Evolutionary conservation across 1,140 invertebrate genomes (phyloP).

Genomic region (Teleopsis dalmanni): DNA sequence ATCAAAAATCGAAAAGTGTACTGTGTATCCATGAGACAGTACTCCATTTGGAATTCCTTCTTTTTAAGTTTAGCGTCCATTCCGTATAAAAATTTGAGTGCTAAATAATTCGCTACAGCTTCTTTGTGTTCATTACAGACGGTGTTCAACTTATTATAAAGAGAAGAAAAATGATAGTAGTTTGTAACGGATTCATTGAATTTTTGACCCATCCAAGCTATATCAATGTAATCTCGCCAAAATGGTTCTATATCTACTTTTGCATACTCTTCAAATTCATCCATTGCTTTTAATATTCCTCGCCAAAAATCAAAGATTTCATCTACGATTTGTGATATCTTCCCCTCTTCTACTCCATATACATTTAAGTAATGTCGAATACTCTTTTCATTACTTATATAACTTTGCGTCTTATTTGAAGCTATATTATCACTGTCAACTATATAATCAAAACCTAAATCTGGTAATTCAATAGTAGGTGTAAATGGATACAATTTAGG

Average conservation of each 20-base stretch:
- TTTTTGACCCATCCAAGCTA: constrained; percentile 23
- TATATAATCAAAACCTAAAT: constrained; percentile 32
- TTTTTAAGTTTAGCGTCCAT: constrained; percentile 27
- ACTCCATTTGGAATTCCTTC: constrained; percentile 37
- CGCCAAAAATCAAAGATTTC: constrained; percentile 30
- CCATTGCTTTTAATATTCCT: constrained; percentile 17
- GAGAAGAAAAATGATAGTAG: constrained; percentile 24
- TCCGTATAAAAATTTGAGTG: constrained; percentile 26
- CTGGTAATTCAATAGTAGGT: constrained; percentile 29
- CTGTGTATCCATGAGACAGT: constrained; percentile 18
- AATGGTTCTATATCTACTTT: background rate
- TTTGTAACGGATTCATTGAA: background rate
- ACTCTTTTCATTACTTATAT: constrained; percentile 24
- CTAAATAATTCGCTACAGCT: constrained; percentile 32
- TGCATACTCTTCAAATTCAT: constrained; percentile 21
- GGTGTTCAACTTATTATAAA: constrained; percentile 24
- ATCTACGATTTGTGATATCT: constrained; percentile 15
- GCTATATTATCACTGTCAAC: constrained; percentile 29
- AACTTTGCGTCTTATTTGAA: constrained; percentile 20
- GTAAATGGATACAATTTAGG: constrained; percentile 23
- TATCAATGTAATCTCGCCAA: constrained; percentile 30
- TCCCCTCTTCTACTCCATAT: constrained; percentile 20
- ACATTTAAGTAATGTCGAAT: constrained; percentile 25
- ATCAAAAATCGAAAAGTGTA: constrained; percentile 17
- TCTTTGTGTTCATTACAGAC: constrained; percentile 22